Conservation (phyloP, 2,888 invertebrate species). For the Quadriops clusia region DNA sequence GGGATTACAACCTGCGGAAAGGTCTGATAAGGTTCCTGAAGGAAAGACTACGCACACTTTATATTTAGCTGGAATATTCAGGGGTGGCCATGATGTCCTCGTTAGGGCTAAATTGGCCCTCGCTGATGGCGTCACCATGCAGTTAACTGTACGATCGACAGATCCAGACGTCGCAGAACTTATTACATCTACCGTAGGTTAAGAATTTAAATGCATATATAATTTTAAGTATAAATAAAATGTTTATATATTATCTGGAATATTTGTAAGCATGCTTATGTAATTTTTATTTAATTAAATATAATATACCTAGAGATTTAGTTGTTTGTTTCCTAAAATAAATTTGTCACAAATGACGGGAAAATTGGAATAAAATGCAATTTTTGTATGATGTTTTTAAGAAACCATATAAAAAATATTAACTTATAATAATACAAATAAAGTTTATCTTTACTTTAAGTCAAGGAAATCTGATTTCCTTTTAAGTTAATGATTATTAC, state of each 20-base stretch:
- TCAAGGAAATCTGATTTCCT: too few relatives aligned
- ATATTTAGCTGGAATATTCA: conserved; percentile 73
- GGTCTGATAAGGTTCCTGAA: conserved; percentile 70
- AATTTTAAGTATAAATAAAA: conserved; percentile 3
- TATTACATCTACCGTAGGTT: conserved; percentile 76
- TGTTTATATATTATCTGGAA: conserved; percentile 4
- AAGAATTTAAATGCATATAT: conserved; percentile 23
- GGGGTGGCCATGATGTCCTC: conserved; percentile 82
- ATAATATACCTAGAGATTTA: too few relatives aligned
- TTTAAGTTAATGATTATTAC: too few relatives aligned
- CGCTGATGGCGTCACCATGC: conserved; percentile 85
- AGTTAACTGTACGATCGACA: conserved; percentile 77
- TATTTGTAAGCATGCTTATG: too few relatives aligned
- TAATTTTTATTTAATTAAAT: too few relatives aligned
- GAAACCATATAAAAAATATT: too few relatives aligned
- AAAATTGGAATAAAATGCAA: too few relatives aligned
- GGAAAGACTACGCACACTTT: conserved; percentile 74
- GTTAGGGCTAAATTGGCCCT: conserved; percentile 75
- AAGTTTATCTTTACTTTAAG: too few relatives aligned
- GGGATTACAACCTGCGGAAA: conserved; percentile 75
- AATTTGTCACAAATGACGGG: too few relatives aligned
- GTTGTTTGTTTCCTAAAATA: too few relatives aligned
- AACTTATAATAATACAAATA: too few relatives aligned
- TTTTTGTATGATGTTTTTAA: too few relatives aligned
- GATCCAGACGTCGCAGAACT: conserved; percentile 79